These are phyloP conservation scores for Glomeris marginata DNA, from an alignment of 2,888 invertebrate genomes.

Conservation along the genomic window DNA sequence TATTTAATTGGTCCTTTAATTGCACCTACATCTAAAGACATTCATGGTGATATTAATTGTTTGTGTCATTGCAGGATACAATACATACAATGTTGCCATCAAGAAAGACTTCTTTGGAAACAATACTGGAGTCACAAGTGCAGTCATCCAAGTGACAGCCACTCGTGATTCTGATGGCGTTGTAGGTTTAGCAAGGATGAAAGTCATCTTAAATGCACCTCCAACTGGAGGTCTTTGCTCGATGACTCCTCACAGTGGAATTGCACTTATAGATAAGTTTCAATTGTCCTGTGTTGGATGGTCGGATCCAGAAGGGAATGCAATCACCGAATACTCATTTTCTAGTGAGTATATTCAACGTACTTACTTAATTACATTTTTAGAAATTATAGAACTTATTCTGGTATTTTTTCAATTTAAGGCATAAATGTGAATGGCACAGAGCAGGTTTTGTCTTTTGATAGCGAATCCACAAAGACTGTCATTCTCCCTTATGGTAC, in stretches of 20 bases:
- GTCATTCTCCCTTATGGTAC: too few species aligned
- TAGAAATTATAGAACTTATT: too few species aligned
- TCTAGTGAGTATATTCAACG: constrained; percentile 3
- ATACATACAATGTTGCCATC: constrained; percentile 6
- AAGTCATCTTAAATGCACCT: constrained; percentile 21
- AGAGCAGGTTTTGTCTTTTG: too few species aligned
- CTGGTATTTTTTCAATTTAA: too few species aligned
- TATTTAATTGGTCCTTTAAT: too few species aligned
- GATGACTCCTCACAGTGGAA: constrained; percentile 16
- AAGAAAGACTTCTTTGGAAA: constrained; percentile 9
- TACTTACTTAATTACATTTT: too few species aligned
- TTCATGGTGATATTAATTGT: too few species aligned
- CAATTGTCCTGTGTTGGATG: constrained; percentile 18
- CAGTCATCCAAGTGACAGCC: constrained; percentile 19
- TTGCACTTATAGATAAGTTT: constrained; percentile 19
- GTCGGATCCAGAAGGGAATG: constrained; percentile 20
- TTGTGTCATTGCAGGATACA: not conserved
- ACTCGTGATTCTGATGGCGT: constrained; percentile 18
- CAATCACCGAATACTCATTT: constrained; percentile 5
- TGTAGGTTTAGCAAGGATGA: constrained; percentile 19
- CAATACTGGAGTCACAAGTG: constrained; percentile 12
- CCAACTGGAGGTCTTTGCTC: constrained; percentile 20
- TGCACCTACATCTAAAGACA: too few species aligned
- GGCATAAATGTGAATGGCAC: too few species aligned
- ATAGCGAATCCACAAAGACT: too few species aligned